A percentile compares a stretch with the other conserved stretches of the same genome.
Conservation (phyloP, 2,888 invertebrate species). For the Ypsolopha sequella region DNA sequence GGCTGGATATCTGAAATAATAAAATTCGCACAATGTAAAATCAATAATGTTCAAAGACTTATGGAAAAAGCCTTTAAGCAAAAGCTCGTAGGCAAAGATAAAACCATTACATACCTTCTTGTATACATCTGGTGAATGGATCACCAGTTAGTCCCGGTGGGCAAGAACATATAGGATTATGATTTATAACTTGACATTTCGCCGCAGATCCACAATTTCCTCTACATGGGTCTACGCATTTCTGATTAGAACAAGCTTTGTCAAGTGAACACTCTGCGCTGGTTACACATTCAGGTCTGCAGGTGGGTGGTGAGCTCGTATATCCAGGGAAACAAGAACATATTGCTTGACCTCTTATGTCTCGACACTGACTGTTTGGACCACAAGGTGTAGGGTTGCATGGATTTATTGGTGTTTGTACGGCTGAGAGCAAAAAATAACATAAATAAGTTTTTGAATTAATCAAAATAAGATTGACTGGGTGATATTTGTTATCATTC, state of each 20-base stretch:
- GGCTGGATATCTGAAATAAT: slow-evolving; percentile 9
- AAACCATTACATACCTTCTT: slow-evolving; percentile 71
- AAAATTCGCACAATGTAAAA: not conserved
- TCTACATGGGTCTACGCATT: slow-evolving; percentile 79
- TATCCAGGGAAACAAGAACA: slow-evolving; percentile 77
- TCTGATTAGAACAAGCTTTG: slow-evolving; percentile 78
- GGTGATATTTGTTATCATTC: not conserved
- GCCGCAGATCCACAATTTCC: slow-evolving; percentile 80
- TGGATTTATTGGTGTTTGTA: slow-evolving; percentile 50
- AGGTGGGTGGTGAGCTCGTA: slow-evolving; percentile 78
- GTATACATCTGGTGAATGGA: slow-evolving; percentile 77
- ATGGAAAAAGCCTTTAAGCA: too few species aligned
- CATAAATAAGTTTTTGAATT: too few species aligned
- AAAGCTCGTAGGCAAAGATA: too few species aligned
- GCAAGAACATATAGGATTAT: slow-evolving; percentile 80
- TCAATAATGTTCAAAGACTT: slow-evolving; percentile 2
- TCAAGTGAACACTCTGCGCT: slow-evolving; percentile 77
- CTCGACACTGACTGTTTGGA: slow-evolving; percentile 78
- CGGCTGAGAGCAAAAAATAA: slow-evolving; percentile 15
- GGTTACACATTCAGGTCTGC: slow-evolving; percentile 78
- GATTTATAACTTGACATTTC: slow-evolving; percentile 79
- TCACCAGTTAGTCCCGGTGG: slow-evolving; percentile 76
- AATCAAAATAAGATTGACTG: too few species aligned
- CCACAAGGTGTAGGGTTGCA: slow-evolving; percentile 82
- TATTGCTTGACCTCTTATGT: slow-evolving; percentile 76